These are phyloP conservation scores for Pecten maximus DNA, from an alignment of 2,888 invertebrate genomes.

Conservation along the genomic window DNA sequence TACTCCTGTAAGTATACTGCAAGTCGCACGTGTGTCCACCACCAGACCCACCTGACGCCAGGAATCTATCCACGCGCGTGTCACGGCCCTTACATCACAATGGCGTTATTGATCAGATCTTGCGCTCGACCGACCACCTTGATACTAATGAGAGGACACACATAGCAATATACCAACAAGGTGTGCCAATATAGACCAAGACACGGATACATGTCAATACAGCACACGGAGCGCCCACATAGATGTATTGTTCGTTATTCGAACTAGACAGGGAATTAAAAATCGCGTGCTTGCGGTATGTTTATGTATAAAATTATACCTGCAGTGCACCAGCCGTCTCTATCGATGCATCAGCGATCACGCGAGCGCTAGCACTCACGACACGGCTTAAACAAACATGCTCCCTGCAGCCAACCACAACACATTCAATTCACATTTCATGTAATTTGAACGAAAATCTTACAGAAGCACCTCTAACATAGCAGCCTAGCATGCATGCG, in stretches of 20 bases:
- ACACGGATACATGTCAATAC: not conserved
- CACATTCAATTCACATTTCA: not conserved
- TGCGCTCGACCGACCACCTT: not conserved
- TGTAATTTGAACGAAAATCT: not conserved
- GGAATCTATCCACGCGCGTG: constrained; percentile 13
- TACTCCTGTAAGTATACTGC: not conserved
- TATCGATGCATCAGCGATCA: constrained; percentile 25
- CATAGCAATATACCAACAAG: not conserved
- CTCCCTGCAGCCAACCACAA: not conserved
- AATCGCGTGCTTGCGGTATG: not conserved
- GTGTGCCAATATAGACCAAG: not conserved
- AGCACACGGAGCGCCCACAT: not conserved
- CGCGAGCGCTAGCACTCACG: not conserved
- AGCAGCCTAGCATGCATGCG: not conserved
- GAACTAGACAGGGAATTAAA: constrained; percentile 11
- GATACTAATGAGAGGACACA: constrained; percentile 19
- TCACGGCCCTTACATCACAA: constrained; percentile 10
- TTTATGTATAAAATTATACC: constrained; percentile 13
- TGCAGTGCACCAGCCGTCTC: constrained; percentile 32
- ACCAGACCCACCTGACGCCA: constrained; percentile 4
- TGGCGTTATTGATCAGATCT: not conserved
- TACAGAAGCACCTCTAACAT: not conserved
- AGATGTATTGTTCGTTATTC: not conserved
- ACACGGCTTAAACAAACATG: not conserved
- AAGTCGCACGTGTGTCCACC: constrained; percentile 13